Evolutionary conservation across 2,888 invertebrate genomes (phyloP).

Genomic region (Leptinotarsa peninsularis): DNA sequence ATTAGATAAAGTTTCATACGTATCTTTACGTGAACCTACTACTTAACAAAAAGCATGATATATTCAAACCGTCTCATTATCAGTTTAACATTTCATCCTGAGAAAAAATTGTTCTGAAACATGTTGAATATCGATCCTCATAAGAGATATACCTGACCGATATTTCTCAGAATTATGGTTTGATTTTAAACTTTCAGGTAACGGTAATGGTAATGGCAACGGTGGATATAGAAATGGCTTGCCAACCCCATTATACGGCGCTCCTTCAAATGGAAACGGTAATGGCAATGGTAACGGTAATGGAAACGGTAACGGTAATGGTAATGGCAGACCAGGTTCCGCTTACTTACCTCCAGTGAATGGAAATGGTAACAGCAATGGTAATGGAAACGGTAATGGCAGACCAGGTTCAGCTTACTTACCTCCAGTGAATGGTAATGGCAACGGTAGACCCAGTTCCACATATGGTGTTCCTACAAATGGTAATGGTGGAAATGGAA

Average conservation of each 20-base stretch:
- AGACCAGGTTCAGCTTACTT: constrained; percentile 14
- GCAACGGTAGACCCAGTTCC: constrained; percentile 30
- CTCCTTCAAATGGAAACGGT: constrained; percentile 12
- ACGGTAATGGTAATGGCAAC: constrained; percentile 59
- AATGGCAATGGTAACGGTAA: constrained; percentile 40
- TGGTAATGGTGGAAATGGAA: constrained; percentile 49
- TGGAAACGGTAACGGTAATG: constrained; percentile 45
- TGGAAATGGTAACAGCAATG: constrained; percentile 46
- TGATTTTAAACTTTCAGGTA: not conserved
- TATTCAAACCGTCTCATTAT: too few species aligned
- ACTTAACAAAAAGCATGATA: too few species aligned
- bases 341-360: constrained; percentile 20
- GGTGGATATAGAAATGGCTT: constrained; percentile 35
- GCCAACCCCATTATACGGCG: constrained; percentile 29
- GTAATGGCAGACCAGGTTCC: constrained; percentile 26
- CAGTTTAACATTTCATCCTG: too few species aligned
- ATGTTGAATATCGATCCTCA: too few species aligned
- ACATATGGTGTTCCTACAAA: constrained; percentile 48
- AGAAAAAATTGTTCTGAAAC: too few species aligned
- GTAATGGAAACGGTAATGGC: constrained; percentile 43
- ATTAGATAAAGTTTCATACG: too few species aligned
- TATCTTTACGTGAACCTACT: too few species aligned
- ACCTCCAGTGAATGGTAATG: constrained; percentile 31
- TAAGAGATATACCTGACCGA: too few species aligned
- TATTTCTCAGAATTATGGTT: too few species aligned